These are phyloP conservation scores for Apis dorsata DNA, from an alignment of 1,140 invertebrate genomes.

Conservation along the genomic window DNA sequence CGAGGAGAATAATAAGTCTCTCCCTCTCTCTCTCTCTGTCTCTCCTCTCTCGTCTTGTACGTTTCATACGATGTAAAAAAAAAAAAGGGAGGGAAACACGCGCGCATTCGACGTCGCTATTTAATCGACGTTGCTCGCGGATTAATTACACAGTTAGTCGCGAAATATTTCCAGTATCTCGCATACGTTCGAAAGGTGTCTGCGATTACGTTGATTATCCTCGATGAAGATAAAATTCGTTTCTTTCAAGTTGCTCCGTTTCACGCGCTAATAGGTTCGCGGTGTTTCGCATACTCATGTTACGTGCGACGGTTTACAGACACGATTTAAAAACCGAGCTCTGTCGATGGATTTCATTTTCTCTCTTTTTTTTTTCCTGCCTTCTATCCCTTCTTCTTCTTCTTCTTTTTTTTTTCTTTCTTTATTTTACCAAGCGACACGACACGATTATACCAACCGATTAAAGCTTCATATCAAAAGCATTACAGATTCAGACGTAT, in stretches of 20 bases:
- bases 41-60: neutral
- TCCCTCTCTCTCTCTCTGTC: neutral
- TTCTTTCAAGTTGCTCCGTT: conserved; percentile 37
- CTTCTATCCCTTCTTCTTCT: too few species aligned
- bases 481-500: conserved; percentile 43
- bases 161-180: conserved; percentile 20
- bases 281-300: conserved; percentile 12
- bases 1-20: neutral
- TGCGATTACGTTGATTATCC: conserved; percentile 43
- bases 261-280: conserved; percentile 43
- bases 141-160: conserved; percentile 21
- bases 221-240: conserved; percentile 31
- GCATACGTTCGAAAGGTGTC: conserved; percentile 6
- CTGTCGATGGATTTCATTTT: conserved; percentile 4
- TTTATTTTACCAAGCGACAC: conserved; percentile 34
- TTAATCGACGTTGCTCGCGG: neutral
- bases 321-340: conserved; percentile 30
- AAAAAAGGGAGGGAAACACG: neutral
- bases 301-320: conserved; percentile 26
- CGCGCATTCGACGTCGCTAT: neutral
- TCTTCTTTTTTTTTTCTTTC: neutral
- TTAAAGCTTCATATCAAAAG: conserved; percentile 45
- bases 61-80: neutral
- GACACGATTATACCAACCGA: conserved; percentile 46
- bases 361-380: neutral